A percentile compares a stretch with the other conserved stretches of the same genome.
Conservation (phyloP, 2,888 invertebrate genomes). For the Stenchaetothrips biformis region DNA sequence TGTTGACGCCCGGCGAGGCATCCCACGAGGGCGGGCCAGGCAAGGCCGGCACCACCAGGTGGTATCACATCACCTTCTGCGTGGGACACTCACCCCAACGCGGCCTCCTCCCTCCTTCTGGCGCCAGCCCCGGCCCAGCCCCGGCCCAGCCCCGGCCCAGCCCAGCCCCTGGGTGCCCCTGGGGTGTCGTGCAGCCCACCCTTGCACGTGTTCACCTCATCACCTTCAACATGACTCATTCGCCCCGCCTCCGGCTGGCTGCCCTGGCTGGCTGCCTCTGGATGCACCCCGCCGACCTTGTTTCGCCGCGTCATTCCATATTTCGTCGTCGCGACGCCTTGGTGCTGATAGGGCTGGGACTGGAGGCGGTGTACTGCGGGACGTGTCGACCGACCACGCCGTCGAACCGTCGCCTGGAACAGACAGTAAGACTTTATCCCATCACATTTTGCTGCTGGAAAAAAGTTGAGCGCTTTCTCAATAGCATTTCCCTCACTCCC, state of each 20-base stretch:
- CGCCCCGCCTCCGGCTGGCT: background rate
- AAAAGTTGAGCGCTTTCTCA: background rate
- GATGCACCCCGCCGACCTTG: background rate
- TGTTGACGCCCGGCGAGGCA: conserved; percentile 2
- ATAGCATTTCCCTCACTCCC: background rate
- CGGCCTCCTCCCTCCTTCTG: background rate
- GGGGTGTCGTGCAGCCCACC: conserved; percentile 5
- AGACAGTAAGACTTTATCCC: no score
- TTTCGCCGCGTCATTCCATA: background rate
- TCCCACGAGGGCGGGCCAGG: background rate
- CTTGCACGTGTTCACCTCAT: conserved; percentile 21
- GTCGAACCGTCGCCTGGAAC: no score
- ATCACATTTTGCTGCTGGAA: background rate
- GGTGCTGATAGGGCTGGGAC: background rate
- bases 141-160: background rate
- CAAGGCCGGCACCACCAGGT: background rate
- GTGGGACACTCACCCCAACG: background rate
- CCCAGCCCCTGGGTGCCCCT: background rate
- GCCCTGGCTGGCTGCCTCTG: background rate
- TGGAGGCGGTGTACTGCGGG: background rate
- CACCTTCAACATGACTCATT: conserved; percentile 18
- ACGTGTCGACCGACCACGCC: background rate
- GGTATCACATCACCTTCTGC: conserved; percentile 9
- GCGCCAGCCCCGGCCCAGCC: background rate
- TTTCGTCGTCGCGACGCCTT: background rate